These are phyloP conservation scores for Andricus quercusramuli DNA, from an alignment of 2,888 invertebrate species.

Conservation along the genomic window DNA sequence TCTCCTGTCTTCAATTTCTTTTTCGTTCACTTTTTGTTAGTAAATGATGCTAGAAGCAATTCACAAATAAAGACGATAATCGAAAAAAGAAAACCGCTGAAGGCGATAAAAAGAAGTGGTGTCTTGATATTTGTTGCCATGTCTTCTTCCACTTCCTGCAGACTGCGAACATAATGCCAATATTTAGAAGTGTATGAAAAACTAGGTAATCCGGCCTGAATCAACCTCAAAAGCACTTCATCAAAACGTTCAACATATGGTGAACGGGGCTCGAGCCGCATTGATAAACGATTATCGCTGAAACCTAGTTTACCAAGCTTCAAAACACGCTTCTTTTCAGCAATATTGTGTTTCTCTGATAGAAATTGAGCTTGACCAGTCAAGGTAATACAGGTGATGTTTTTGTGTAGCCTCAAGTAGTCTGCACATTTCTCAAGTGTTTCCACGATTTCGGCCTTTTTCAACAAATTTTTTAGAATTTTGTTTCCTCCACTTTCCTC, in stretches of 20 bases:
- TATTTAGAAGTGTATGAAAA: neutral
- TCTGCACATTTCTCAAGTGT: neutral
- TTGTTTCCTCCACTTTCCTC: neutral
- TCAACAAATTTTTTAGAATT: neutral
- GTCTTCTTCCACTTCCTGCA: fast-evolving
- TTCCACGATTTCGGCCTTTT: neutral
- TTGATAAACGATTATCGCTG: fast-evolving
- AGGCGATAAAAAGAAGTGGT: neutral
- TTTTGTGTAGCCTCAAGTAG: neutral
- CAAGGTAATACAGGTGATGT: neutral
- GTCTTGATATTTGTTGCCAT: neutral
- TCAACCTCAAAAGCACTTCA: neutral
- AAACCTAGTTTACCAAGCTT: neutral
- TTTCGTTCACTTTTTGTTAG: neutral
- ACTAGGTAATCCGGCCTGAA: neutral
- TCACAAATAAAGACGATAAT: neutral
- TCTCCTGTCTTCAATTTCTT: neutral
- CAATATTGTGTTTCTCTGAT: neutral
- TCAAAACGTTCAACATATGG: neutral
- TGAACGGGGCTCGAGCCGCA: neutral
- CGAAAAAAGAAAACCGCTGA: neutral
- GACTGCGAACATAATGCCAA: neutral
- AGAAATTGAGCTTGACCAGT: neutral
- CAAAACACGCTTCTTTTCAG: neutral
- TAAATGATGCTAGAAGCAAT: neutral